A percentile compares a stretch with the other conserved stretches of the same genome.
Evolutionary conservation across 2,888 invertebrate species (phyloP).

Genomic region (Acrocyrtus sp.): DNA sequence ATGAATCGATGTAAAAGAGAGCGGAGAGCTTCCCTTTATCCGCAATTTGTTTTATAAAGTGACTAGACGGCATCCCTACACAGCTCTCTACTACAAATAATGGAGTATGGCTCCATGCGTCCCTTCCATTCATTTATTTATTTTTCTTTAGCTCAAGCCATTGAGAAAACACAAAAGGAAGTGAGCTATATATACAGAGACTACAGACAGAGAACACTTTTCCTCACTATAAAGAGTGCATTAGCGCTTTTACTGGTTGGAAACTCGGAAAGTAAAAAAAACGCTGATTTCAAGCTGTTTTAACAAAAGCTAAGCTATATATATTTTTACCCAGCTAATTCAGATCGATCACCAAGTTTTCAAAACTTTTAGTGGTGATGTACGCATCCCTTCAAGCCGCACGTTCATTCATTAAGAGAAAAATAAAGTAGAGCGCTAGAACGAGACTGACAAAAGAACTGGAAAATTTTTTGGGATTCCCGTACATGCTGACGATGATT

Average conservation of each 20-base stretch:
- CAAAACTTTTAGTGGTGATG: too few species aligned
- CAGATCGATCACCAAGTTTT: too few species aligned
- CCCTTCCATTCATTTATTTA: background rate
- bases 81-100: slow-evolving; percentile 13
- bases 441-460: too few species aligned
- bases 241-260: background rate
- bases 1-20: slow-evolving; percentile 1
- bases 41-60: slow-evolving; percentile 15
- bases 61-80: slow-evolving; percentile 19
- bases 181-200: background rate
- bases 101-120: slow-evolving; percentile 29
- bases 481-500: too few species aligned
- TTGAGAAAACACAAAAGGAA: slow-evolving; percentile 26
- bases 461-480: too few species aligned
- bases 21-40: background rate
- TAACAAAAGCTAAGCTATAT: too few species aligned
- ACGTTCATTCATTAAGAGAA: too few species aligned
- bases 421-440: too few species aligned
- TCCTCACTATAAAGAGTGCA: background rate
- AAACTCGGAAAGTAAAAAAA: background rate
- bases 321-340: too few species aligned
- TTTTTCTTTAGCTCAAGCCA: slow-evolving; percentile 19
- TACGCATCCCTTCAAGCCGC: too few species aligned
- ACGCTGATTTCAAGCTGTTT: background rate
- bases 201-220: background rate